Evolutionary conservation across 2,888 invertebrate genomes (phyloP).

Genomic region (Embidobia sp.): DNA sequence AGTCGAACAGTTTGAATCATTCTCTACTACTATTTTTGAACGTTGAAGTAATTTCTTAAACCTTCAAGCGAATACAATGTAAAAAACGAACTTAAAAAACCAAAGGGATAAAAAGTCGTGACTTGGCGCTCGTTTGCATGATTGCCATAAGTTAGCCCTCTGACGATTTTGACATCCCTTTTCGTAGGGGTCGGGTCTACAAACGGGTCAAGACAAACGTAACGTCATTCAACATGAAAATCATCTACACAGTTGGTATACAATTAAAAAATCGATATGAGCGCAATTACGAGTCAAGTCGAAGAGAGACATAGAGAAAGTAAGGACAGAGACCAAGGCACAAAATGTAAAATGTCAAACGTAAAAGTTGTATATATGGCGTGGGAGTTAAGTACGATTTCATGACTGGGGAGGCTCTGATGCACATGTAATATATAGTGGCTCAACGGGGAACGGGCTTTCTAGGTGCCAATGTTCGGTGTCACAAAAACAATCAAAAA

Average conservation of each 20-base stretch:
- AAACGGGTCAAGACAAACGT: slow-evolving; percentile 70
- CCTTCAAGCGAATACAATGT: too few relatives aligned
- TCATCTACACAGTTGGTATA: slow-evolving; percentile 77
- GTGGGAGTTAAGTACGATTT: slow-evolving; percentile 23
- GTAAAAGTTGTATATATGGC: slow-evolving; percentile 16
- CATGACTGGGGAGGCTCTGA: not conserved
- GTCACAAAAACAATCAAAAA: slow-evolving; percentile 71
- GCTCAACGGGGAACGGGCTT: slow-evolving; percentile 63
- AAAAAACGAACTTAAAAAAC: too few relatives aligned
- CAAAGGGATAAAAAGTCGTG: slow-evolving; percentile 16
- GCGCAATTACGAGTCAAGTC: slow-evolving; percentile 66
- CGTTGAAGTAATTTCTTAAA: too few relatives aligned
- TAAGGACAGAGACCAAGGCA: slow-evolving; percentile 57
- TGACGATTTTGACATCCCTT: slow-evolving; percentile 77
- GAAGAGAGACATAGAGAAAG: slow-evolving; percentile 65
- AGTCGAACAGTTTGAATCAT: too few relatives aligned
- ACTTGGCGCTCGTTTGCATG: slow-evolving; percentile 40
- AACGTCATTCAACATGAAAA: slow-evolving; percentile 78
- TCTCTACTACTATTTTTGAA: too few relatives aligned
- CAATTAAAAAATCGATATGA: slow-evolving; percentile 61
- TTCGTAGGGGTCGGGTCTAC: slow-evolving; percentile 80
- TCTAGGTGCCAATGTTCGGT: slow-evolving; percentile 64
- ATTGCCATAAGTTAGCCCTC: slow-evolving; percentile 21
- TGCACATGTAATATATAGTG: slow-evolving; percentile 67
- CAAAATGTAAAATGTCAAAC: slow-evolving; percentile 28